Evolutionary conservation across 30 jellyfish, hydroid and myxozoan species (phyloP).

Genomic region (Nemopilema nomurai): DNA sequence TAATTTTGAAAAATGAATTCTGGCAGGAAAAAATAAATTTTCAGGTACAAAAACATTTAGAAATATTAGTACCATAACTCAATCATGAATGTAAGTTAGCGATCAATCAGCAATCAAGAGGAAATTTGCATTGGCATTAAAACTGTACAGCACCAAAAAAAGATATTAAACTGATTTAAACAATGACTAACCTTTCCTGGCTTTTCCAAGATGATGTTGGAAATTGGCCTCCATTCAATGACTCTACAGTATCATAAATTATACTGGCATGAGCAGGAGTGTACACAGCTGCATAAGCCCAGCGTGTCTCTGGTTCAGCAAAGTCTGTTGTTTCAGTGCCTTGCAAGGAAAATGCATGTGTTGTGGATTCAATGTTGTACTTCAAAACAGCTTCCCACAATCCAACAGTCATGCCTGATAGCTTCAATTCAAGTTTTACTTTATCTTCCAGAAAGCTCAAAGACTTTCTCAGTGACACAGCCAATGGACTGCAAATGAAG

Average conservation of each 20-base stretch:
- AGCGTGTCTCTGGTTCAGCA: slow-evolving; percentile 86
- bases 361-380: slow-evolving; percentile 72
- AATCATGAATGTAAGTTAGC: no score
- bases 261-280: slow-evolving; percentile 98
- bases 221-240: slow-evolving; percentile 11
- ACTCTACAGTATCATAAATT: slow-evolving; percentile 68
- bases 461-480: slow-evolving; percentile 46
- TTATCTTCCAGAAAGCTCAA: slow-evolving; percentile 73
- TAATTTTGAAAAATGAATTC: no score
- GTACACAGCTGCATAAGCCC: slow-evolving; percentile 98
- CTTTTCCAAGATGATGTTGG: slow-evolving; percentile 12
- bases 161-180: neutral
- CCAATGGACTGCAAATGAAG: slow-evolving; percentile 55
- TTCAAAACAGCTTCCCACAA: slow-evolving; percentile 80
- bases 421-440: slow-evolving; percentile 76
- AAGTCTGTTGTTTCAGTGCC: slow-evolving; percentile 91
- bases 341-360: slow-evolving; percentile 90
- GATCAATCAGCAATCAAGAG: no score
- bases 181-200: slow-evolving; percentile 18
- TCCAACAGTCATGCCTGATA: slow-evolving; percentile 62
- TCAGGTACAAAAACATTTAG: no score
- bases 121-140: no score
- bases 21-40: no score
- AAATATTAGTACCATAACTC: no score
- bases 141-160: no score